Evolutionary conservation across 2,113 vertebrate genomes (phyloP).

Genomic region (Numida meleagris): DNA sequence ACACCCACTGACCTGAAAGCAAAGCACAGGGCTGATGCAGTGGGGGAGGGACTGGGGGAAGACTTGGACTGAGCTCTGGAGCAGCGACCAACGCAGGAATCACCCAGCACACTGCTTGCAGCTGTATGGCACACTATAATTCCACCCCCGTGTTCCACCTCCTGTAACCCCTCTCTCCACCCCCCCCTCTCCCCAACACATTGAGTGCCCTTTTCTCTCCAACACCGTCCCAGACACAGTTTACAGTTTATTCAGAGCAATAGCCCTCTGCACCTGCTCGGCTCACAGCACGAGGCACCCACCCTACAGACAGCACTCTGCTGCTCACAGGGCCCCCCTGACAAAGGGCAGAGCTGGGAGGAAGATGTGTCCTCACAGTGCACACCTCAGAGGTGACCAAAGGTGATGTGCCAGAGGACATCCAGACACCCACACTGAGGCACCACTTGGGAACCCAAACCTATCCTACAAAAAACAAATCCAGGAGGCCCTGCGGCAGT

Average conservation of each 20-base stretch:
- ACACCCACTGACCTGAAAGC: neutral
- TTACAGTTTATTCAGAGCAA: neutral
- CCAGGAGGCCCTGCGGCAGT: neutral
- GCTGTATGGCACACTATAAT: neutral
- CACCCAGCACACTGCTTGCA: neutral
- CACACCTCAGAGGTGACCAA: neutral
- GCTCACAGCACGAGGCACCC: neutral
- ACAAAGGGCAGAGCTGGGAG: neutral
- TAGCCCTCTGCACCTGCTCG: neutral
- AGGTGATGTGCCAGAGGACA: neutral
- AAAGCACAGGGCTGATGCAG: rapidly evolving
- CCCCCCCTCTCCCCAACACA: neutral
- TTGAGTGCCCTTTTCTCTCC: neutral
- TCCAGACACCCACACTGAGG: rapidly evolving
- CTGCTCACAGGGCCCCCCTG: rapidly evolving
- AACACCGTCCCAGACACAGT: neutral
- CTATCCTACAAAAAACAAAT: rapidly evolving
- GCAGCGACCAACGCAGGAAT: neutral
- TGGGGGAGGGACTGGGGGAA: too few species aligned
- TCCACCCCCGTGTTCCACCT: too few species aligned
- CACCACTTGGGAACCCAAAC: too few species aligned
- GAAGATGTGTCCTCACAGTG: rapidly evolving
- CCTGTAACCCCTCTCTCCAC: neutral
- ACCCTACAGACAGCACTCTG: neutral
- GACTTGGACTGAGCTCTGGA: neutral